phyloP scores from a whole-genome alignment of 2,888 invertebrate genomes.

The Congeria kusceri region DNA sequence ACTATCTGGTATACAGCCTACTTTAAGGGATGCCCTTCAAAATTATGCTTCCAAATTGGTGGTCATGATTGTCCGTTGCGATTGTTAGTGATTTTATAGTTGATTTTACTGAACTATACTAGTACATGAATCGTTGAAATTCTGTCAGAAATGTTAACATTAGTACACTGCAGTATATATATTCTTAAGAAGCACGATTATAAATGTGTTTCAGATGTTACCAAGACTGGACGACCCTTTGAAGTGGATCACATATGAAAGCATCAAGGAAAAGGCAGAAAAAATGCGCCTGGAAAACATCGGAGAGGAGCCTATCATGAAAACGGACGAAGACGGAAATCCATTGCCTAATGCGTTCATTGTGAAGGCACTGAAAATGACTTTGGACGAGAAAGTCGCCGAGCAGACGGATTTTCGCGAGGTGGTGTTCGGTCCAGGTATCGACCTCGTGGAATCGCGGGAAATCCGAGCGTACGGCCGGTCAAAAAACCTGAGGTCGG shows the following conservation, averaged over 20 bases:
- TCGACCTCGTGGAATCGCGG: slow-evolving; percentile 58
- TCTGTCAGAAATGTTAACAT: too few species aligned
- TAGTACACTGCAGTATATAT: too few species aligned
- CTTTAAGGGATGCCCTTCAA: too few species aligned
- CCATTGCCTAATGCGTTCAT: slow-evolving; percentile 30
- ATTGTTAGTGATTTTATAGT: too few species aligned
- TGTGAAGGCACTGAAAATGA: slow-evolving; percentile 11
- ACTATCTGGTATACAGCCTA: too few species aligned
- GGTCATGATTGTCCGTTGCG: too few species aligned
- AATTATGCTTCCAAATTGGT: too few species aligned
- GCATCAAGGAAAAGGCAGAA: slow-evolving; percentile 57
- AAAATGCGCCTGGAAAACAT: slow-evolving; percentile 45
- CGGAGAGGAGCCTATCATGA: slow-evolving; percentile 21
- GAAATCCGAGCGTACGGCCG: slow-evolving; percentile 53
- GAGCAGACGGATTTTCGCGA: slow-evolving; percentile 20
- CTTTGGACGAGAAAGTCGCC: background rate
- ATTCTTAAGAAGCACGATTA: too few species aligned
- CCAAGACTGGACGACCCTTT: slow-evolving; percentile 62
- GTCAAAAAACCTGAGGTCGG: slow-evolving; percentile 49
- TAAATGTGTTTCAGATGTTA: slow-evolving; percentile 7
- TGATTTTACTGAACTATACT: too few species aligned
- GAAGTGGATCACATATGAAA: slow-evolving; percentile 68
- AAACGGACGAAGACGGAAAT: slow-evolving; percentile 42
- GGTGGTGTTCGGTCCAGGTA: slow-evolving; percentile 68
- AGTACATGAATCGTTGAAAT: too few species aligned